Percentiles rank a stretch among this genome's conserved stretches.
Evolutionary conservation across 1,140 invertebrate species (phyloP).

Genomic region (Chrysopa pallens): DNA sequence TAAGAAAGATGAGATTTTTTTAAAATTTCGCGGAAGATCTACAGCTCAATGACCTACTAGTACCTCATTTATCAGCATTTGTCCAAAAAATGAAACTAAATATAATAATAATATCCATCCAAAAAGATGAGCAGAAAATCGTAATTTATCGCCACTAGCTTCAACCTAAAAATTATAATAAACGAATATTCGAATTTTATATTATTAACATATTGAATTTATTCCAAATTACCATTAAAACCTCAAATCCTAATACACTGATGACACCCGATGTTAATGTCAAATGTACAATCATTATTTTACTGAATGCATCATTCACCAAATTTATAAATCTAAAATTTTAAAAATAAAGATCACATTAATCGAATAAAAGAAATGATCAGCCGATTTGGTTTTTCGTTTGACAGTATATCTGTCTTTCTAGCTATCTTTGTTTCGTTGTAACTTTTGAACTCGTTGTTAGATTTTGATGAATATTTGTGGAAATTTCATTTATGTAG

Average conservation of each 20-base stretch:
- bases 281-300: slow-evolving; percentile 14
- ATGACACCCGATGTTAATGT: slow-evolving; percentile 15
- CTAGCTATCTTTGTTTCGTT: no score
- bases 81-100: slow-evolving; percentile 13
- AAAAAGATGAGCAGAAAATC: slow-evolving; percentile 12
- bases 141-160: slow-evolving; percentile 11
- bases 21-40: no score
- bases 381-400: no score
- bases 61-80: slow-evolving; percentile 13
- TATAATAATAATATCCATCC: slow-evolving; percentile 14
- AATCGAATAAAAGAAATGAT: no score
- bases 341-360: not conserved
- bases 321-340: slow-evolving; percentile 10
- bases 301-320: slow-evolving; percentile 11
- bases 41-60: no score
- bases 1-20: no score
- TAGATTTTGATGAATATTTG: no score
- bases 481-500: no score
- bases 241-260: slow-evolving; percentile 14
- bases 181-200: no score
- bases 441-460: no score
- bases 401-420: no score
- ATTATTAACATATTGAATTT: no score
- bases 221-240: slow-evolving; percentile 9
- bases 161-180: slow-evolving; percentile 3